phyloP scores from a whole-genome alignment of 2,797 vertebrate species.

The Tragopan temminckii region DNA sequence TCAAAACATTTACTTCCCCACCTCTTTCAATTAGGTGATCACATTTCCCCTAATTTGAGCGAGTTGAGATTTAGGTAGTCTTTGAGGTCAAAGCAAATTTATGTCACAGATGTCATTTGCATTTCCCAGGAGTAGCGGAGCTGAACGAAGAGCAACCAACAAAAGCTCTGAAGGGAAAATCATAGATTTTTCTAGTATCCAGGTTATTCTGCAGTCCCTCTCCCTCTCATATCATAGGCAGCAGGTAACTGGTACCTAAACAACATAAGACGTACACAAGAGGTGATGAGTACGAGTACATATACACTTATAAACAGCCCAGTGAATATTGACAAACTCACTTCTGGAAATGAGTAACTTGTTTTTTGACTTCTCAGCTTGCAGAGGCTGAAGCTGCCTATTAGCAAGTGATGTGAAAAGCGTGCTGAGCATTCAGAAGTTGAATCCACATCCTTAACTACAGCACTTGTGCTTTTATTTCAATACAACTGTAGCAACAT shows the following conservation, averaged over 20 bases:
- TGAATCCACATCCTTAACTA: not conserved
- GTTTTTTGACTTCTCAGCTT: not conserved
- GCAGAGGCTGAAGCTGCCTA: not conserved
- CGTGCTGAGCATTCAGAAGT: not conserved
- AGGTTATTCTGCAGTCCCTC: not conserved
- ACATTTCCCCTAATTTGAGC: not conserved
- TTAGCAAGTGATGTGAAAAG: not conserved
- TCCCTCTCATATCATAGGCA: not conserved
- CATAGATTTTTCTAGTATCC: not conserved
- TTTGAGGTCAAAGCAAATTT: not conserved
- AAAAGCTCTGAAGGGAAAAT: not conserved
- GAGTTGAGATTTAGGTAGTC: not conserved
- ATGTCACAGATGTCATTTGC: not conserved
- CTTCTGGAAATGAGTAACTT: not conserved
- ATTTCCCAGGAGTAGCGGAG: not conserved
- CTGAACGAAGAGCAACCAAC: not conserved
- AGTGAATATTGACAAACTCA: not conserved
- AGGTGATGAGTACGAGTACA: not conserved
- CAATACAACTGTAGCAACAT: not conserved
- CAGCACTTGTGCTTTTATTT: not conserved
- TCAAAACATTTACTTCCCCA: not conserved
- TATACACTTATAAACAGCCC: not conserved
- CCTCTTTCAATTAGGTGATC: not conserved
- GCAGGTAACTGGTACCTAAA: not conserved
- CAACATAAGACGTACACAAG: not conserved